Base-by-base conservation (phyloP, 2,113 vertebrate genomes). In the Sceloporus undulatus region DNA sequence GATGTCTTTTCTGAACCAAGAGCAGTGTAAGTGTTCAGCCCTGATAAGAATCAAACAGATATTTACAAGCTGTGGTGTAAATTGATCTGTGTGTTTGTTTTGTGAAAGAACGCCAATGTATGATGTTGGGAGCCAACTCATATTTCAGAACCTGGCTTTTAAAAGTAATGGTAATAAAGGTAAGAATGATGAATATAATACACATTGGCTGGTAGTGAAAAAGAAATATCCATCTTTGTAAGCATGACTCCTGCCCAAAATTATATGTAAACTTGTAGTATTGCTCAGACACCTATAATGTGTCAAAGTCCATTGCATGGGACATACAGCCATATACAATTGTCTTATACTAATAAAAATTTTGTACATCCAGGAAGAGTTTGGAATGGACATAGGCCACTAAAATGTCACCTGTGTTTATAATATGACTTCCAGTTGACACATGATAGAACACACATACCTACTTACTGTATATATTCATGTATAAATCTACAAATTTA, bases 1-100 rank as follows among this genome's bases (percentile, higher is more conserved):
- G 99, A 99, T 59, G 99, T 99, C 88, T 99, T 99, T 96, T 98
- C 98, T 38, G 99, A 99, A 94, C 98, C 98, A n/a, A 97, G 99
- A 92, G 98, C 98, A 91, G 96, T 99, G 99, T 99, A 96, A 99
- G 99, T 98, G 89, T 87, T 86, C 78, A 8, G 23, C n/a, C 48
- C 38, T 59, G 21, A 7, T 38, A 14, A n/a, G 5, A 56, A 21
- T 80, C 42, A 80, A 11, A 70, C 68, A 48, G n/a, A 48, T 29
- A n/a, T n/a, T 29, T 56, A 2, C 23, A 4, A 16, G 25, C 5
- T 48, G 6, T 1, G 56, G 81, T 81, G 80, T 83, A 71, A 25
- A 0, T 23, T 82, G 81, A 52, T 86, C 10, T 21, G 2, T 71
- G 52, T 25, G 81, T 21, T 48, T 23, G 25, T 56, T 81, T 29